Conservation (phyloP, 2,888 invertebrate species). For the Azorinus chamasolen region DNA sequence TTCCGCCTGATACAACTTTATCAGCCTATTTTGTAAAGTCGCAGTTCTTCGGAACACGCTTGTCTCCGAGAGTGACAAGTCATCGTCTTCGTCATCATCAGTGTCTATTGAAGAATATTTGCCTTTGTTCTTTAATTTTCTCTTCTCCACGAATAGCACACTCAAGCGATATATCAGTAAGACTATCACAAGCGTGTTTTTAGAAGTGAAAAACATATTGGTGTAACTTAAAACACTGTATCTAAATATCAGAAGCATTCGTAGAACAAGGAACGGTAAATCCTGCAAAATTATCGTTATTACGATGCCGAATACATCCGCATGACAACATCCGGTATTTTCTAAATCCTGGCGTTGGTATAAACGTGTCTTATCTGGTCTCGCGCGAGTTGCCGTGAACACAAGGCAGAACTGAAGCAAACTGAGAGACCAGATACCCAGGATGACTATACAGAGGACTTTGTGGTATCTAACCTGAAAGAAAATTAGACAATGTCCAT, state of each 20-base stretch:
- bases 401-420: slow-evolving; percentile 97
- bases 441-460: slow-evolving; percentile 93
- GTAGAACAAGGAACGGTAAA: slow-evolving; percentile 94
- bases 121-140: slow-evolving; percentile 5
- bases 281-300: slow-evolving; percentile 94
- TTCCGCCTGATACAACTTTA: slow-evolving; percentile 22
- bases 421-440: slow-evolving; percentile 97
- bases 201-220: slow-evolving; percentile 98
- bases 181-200: slow-evolving; percentile 95
- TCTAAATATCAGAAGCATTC: slow-evolving; percentile 93
- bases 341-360: slow-evolving; percentile 13
- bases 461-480: slow-evolving; percentile 89
- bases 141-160: slow-evolving; percentile 76
- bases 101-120: too few relatives aligned
- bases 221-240: slow-evolving; percentile 97
- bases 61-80: slow-evolving; percentile 18
- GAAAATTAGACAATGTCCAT: neutral
- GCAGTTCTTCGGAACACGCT: slow-evolving; percentile 31
- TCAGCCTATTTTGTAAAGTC: slow-evolving; percentile 28
- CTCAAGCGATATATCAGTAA: slow-evolving; percentile 93
- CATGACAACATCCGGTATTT: slow-evolving; percentile 90
- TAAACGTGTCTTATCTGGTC: slow-evolving; percentile 73
- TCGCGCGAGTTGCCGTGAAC: slow-evolving; percentile 92
- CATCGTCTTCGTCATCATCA: slow-evolving; percentile 19
- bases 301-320: slow-evolving; percentile 94